Evolutionary conservation across 92 coral and sea anemone species (phyloP).

Genomic region (Porites cylindrica): DNA sequence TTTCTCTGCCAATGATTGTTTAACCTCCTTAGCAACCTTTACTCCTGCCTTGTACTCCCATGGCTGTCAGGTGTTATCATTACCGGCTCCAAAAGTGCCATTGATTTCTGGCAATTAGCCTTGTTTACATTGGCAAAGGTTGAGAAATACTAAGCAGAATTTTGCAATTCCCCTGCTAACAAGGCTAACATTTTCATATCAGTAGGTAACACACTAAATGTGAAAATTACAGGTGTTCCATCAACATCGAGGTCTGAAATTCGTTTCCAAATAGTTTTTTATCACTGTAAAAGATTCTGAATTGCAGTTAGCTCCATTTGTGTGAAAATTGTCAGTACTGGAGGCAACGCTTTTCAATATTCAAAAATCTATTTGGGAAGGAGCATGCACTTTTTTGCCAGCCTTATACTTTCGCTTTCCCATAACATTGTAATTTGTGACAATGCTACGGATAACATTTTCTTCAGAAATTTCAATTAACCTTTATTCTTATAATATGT

Average conservation of each 20-base stretch:
- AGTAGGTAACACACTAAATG: conserved; percentile 58
- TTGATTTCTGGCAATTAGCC: no score
- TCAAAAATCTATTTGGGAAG: conserved; percentile 61
- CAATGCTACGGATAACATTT: no score
- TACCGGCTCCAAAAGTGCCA: no score
- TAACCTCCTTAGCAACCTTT: no score
- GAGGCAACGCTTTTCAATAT: conserved; percentile 66
- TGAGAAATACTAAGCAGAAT: conserved; percentile 65
- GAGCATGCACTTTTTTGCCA: conserved; percentile 69
- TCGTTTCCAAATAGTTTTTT: conserved; percentile 42
- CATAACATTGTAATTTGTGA: no score
- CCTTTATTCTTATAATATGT: no score
- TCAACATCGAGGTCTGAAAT: conserved; percentile 57
- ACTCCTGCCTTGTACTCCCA: no score
- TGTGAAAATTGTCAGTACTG: conserved; percentile 59
- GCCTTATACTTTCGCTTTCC: conserved; percentile 42
- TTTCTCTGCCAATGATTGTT: no score
- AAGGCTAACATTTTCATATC: conserved; percentile 57
- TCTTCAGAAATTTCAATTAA: no score
- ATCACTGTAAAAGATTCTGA: conserved; percentile 54
- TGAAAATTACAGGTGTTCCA: conserved; percentile 60
- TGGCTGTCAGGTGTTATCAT: no score
- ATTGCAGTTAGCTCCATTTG: conserved; percentile 73
- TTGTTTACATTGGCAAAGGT: conserved; percentile 53
- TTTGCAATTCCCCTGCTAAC: conserved; percentile 62